Conservation (phyloP, 2,797 vertebrate genomes). For the Netta rufina region DNA sequence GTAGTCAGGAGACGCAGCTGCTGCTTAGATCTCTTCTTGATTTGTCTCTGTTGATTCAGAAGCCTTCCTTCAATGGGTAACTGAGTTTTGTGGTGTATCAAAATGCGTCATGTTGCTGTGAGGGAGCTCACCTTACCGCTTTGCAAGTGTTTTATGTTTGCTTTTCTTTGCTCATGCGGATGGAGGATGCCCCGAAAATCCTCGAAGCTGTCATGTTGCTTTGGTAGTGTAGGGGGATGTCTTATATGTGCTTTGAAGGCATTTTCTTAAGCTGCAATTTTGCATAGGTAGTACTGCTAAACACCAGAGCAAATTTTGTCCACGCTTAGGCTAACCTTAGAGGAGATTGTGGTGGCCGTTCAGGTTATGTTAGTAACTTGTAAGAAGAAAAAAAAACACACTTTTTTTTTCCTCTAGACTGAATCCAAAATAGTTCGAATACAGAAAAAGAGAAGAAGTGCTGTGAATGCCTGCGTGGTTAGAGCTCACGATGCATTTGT, state of each 20-base stretch:
- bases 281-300: not conserved
- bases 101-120: not conserved
- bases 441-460: not conserved
- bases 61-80: not conserved
- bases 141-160: not conserved
- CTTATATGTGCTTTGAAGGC: not conserved
- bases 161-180: not conserved
- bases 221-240: not conserved
- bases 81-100: not conserved
- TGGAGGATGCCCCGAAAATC: not conserved
- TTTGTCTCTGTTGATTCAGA: not conserved
- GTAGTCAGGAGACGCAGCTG: not conserved
- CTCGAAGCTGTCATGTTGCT: not conserved
- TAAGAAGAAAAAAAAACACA: not conserved
- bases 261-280: not conserved
- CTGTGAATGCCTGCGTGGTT: not conserved
- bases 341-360: not conserved
- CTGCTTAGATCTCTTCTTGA: not conserved
- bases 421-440: not conserved
- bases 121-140: accelerated
- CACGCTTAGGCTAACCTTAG: not conserved
- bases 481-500: accelerated
- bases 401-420: not conserved
- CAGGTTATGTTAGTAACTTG: not conserved
- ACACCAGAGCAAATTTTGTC: not conserved